Evolutionary conservation across 53 echinoderm and acorn worm genomes (phyloP), one percentile per base, ranked within the genome.

Genomic region (Glandiceps talaboti): DNA sequence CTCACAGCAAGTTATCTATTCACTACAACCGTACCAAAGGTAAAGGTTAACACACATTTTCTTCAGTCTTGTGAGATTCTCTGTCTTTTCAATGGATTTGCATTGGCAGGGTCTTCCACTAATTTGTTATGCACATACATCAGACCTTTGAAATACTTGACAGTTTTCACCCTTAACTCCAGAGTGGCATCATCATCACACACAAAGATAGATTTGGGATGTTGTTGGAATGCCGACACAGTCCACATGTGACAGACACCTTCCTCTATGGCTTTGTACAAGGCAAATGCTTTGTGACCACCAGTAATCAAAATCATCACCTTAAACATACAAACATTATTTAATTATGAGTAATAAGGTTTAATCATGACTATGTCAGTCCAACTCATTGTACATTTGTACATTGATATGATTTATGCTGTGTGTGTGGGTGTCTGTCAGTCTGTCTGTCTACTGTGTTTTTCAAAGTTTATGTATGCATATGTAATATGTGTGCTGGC

Each of bases 161-260:
- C 92, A 0, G 96, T 95, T 79, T 95, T 95, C 73, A 95, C 96
- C 28, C 90, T 33, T 25, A 92, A 85, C 77, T 95, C 96, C 73
- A 95, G 87, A 0, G 96, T 95, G 73, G 96, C 96, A 27, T 95
- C 92, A 75, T 95, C 96, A 33, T 95, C 96, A 30, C 87, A 90
- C 77, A 95, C 84, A 25, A 95, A 85, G 79, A 92, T 95, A 72
- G 92, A 82, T 26, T 86, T 75, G 1, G 92, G 87, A 27, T 95
- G 96, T 73, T 95, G 96, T 81, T 95, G 96, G 81, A 96, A 92
- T 73, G 97, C 97, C 0, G 97, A 96, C 30, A 96, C 97, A 1
- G 97, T 96, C 97, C 97, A 96, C 97, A 96, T 96, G 87, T 96
- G 97, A 79, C 91, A 92, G 82, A 96, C 83, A 10, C 97, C 97